Percentiles rank a stretch among this genome's conserved stretches.
phyloP scores from a whole-genome alignment of 1,140 invertebrate genomes.

The Holcopasites calliopsidis region DNA sequence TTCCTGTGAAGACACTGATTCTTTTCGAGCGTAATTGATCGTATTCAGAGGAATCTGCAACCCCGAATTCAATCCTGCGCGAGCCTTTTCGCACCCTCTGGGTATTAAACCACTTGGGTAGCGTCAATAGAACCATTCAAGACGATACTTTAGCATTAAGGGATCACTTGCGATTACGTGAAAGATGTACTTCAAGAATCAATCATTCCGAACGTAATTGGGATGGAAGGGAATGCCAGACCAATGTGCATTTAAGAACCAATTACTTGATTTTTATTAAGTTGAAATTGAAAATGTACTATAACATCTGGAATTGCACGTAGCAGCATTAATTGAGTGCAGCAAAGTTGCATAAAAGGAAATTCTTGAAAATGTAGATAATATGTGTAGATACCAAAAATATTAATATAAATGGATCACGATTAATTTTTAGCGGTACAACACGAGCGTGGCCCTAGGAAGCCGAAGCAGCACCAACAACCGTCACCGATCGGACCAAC shows the following conservation, averaged over 20 bases:
- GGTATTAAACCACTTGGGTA: background rate
- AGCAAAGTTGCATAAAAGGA: too few species aligned
- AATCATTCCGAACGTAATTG: background rate
- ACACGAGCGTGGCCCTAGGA: constrained; percentile 96
- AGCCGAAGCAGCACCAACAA: constrained; percentile 86
- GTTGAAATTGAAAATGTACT: too few species aligned
- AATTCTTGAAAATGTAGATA: background rate
- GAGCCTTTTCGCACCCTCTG: background rate
- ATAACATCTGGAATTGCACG: too few species aligned
- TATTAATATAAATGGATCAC: constrained; percentile 38
- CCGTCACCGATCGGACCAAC: constrained; percentile 70
- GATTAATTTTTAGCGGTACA: constrained; percentile 90
- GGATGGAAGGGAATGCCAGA: background rate
- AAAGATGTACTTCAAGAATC: background rate
- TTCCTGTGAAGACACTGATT: background rate
- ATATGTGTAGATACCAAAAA: background rate
- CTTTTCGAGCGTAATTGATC: constrained; percentile 1
- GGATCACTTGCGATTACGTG: constrained; percentile 1
- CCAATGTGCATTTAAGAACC: too few species aligned
- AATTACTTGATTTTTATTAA: too few species aligned
- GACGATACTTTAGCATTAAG: constrained; percentile 1
- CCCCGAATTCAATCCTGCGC: background rate
- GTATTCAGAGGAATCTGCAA: background rate
- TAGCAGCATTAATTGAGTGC: too few species aligned
- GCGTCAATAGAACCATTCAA: constrained; percentile 1